Evolutionary conservation across 2,888 invertebrate species (phyloP).

Genomic region (Sclerodermus sp.): DNA sequence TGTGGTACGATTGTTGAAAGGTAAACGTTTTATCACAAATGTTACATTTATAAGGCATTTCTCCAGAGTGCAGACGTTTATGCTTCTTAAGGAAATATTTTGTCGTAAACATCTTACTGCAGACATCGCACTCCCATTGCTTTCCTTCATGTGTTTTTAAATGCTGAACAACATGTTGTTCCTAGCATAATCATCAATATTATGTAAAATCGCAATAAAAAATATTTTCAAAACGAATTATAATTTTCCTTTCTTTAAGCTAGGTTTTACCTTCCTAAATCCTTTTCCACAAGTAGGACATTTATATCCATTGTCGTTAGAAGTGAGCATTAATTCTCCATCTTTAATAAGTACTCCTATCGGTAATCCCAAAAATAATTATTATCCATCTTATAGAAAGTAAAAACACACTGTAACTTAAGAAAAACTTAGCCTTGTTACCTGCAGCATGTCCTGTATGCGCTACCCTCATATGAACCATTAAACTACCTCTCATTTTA

Average conservation of each 20-base stretch:
- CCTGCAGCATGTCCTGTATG: conserved; percentile 64
- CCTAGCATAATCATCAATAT: conserved; percentile 43
- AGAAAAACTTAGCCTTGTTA: conserved; percentile 10
- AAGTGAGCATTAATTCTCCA: conserved; percentile 27
- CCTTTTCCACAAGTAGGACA: conserved; percentile 56
- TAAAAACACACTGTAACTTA: not conserved
- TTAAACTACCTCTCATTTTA: conserved; percentile 79
- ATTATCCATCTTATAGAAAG: not conserved
- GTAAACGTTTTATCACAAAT: conserved; percentile 85
- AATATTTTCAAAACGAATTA: not conserved
- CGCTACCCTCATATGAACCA: conserved; percentile 80
- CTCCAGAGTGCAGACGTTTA: conserved; percentile 80
- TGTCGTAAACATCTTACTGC: conserved; percentile 82
- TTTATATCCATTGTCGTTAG: conserved; percentile 44
- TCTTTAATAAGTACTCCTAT: conserved; percentile 36
- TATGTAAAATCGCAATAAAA: not conserved
- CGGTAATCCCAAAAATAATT: conserved; percentile 12
- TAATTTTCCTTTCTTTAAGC: not conserved
- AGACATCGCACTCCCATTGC: conserved; percentile 85
- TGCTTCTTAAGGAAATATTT: conserved; percentile 90
- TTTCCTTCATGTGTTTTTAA: conserved; percentile 67
- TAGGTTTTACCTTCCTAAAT: conserved; percentile 53
- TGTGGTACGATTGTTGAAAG: conserved; percentile 88
- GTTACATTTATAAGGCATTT: conserved; percentile 83
- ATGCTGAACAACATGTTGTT: conserved; percentile 59